These are phyloP conservation scores for Myotis daubentonii DNA, from an alignment of 2,797 vertebrate genomes.

Conservation along the genomic window DNA sequence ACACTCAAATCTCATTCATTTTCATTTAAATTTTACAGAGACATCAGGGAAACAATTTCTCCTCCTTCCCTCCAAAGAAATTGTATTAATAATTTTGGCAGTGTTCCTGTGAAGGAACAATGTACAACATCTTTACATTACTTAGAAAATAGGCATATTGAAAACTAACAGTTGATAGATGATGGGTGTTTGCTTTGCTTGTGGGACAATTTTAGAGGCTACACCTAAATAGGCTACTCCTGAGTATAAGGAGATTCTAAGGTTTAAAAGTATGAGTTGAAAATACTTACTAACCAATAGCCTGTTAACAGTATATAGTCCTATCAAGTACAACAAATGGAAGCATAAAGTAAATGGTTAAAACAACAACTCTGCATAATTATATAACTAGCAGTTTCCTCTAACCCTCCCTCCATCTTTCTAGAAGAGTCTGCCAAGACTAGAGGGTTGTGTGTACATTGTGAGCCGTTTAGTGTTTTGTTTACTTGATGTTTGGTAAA, in stretches of 20 bases:
- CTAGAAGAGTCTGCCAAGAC: not conserved
- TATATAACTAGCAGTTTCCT: not conserved
- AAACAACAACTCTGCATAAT: conserved; percentile 15
- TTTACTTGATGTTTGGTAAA: conserved; percentile 25
- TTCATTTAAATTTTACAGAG: conserved; percentile 77
- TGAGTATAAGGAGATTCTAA: conserved; percentile 35
- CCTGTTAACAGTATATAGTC: not conserved
- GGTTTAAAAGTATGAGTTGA: conserved; percentile 15
- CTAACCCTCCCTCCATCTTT: not conserved
- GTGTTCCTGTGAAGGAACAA: conserved; percentile 68
- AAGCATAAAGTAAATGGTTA: not conserved
- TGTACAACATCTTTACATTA: conserved; percentile 45
- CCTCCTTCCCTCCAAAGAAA: conserved; percentile 68
- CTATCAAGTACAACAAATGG: not conserved
- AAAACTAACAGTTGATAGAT: conserved; percentile 71
- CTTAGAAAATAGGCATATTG: conserved; percentile 42
- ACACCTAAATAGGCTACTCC: not conserved
- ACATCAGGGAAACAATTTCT: conserved; percentile 74
- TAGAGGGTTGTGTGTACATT: not conserved
- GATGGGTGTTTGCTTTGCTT: conserved; percentile 58
- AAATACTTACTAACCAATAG: not conserved
- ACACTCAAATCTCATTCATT: conserved; percentile 76
- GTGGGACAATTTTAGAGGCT: conserved; percentile 57
- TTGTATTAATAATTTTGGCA: conserved; percentile 75
- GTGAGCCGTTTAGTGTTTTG: not conserved